Evolutionary conservation across 2,888 invertebrate species (phyloP).

Genomic region (Oscheius sp.): DNA sequence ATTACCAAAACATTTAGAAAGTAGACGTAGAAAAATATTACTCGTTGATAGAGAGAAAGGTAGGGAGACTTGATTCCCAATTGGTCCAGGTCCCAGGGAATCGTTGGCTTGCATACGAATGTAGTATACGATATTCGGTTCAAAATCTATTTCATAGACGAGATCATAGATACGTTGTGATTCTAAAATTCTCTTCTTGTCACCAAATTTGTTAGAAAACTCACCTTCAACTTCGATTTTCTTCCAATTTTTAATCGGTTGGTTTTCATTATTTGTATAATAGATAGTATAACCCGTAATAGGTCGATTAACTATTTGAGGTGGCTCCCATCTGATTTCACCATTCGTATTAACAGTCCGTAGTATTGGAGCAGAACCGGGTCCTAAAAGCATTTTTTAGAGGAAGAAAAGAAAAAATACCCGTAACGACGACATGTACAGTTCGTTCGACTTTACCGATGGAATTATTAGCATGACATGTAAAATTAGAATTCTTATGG

Average conservation of each 20-base stretch:
- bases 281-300: constrained; percentile 68
- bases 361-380: constrained; percentile 63
- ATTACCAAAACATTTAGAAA: too few species aligned
- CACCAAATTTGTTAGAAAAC: background rate
- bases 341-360: constrained; percentile 57
- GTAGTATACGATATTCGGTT: constrained; percentile 63
- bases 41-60: too few species aligned
- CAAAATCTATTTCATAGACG: constrained; percentile 58
- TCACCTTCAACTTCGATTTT: constrained; percentile 57
- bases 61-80: constrained; percentile 58
- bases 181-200: constrained; percentile 40
- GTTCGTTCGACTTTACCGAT: constrained; percentile 57
- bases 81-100: constrained; percentile 64
- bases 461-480: constrained; percentile 64
- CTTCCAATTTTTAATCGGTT: constrained; percentile 67
- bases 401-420: constrained; percentile 21
- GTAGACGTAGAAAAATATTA: too few species aligned
- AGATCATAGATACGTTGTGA: constrained; percentile 57
- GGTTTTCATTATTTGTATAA: constrained; percentile 66
- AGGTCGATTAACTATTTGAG: constrained; percentile 65
- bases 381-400: constrained; percentile 40
- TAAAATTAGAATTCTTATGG: constrained; percentile 63
- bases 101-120: constrained; percentile 67
- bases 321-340: constrained; percentile 64
- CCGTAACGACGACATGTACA: constrained; percentile 61